Percentiles rank a stretch among this genome's conserved stretches.
These are phyloP conservation scores for Zosterops lateralis DNA, from an alignment of 2,113 vertebrate genomes.

Conservation along the genomic window DNA sequence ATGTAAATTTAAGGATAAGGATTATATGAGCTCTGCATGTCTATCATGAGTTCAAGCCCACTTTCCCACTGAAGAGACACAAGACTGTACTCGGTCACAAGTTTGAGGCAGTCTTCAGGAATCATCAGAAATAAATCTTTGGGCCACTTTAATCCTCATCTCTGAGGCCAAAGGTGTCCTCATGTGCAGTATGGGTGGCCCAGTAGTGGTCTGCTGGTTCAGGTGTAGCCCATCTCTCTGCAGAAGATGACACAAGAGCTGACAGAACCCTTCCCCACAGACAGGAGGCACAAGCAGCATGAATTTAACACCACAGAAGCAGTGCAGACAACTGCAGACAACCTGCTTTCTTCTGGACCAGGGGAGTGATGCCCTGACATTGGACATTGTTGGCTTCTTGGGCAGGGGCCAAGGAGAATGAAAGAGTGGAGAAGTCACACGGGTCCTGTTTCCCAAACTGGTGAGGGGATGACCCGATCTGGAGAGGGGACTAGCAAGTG, in stretches of 20 bases:
- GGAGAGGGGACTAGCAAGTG: neutral
- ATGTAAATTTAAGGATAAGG: neutral
- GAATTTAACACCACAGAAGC: neutral
- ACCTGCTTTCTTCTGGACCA: neutral
- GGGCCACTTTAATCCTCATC: neutral
- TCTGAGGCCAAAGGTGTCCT: neutral
- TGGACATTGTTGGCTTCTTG: neutral
- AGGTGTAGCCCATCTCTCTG: neutral
- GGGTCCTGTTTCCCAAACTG: neutral
- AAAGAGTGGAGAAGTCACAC: neutral
- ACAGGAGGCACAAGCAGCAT: neutral
- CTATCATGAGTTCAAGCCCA: neutral
- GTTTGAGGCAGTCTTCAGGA: neutral
- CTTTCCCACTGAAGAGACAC: rapidly evolving
- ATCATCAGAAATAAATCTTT: neutral
- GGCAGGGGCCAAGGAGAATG: neutral
- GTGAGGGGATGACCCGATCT: neutral
- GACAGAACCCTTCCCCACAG: neutral
- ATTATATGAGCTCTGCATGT: neutral
- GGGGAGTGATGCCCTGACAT: neutral
- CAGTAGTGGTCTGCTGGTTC: neutral
- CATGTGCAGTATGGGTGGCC: rapidly evolving
- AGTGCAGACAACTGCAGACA: neutral
- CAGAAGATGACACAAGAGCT: neutral
- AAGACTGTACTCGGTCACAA: rapidly evolving